Base-by-base conservation (phyloP, 1,140 invertebrate species). In the Agrypnia vestita region DNA sequence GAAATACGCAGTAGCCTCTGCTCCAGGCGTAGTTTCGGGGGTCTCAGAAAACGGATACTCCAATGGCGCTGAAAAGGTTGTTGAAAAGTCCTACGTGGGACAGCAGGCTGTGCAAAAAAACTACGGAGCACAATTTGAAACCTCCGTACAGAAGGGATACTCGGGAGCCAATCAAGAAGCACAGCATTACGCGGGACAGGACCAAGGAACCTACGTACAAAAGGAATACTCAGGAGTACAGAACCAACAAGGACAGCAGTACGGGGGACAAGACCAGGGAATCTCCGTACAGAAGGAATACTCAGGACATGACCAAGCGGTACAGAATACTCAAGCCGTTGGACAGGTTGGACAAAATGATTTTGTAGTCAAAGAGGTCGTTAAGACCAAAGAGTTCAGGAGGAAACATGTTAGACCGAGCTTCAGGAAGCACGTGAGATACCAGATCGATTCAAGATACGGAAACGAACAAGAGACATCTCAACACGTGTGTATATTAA, bases 1-100 rank as follows among this genome's bases (percentile, higher is more conserved):
- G 15, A 62, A 81, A 12, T 83, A 77, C 62, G 78, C 82, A 35
- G 80, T 67, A 10, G 80, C 82, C 19, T 64, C 61, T 7, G 74
- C 69, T 12, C 77, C 80, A 3, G 56, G 59, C 3, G 74, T 21
- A 0, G 67, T 72, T 4, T 62, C 82, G 1, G 82, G 82, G 47
- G 15, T 59, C 7, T 56, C 82, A 4, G 17, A 80, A 25, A 35
- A 53, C 10, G 47, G 81, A 19, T 55, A 56, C 44, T 15, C 71
- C 15, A 55, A 82, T 19, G 75, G 61, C 35, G 44, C 6, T 17
- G 13, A 73, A 21, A 62, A 72, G 49, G 62, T 43, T 25, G 76
- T 78, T 8, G 74, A 62, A 64, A 19, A 17, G 43, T 64, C 79
- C 35, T 47, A 7, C 35, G 43, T 64, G 12, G 74, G 61, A 69